Evolutionary conservation across 2,888 invertebrate genomes (phyloP).

Genomic region (Drosophila sordidapex): DNA sequence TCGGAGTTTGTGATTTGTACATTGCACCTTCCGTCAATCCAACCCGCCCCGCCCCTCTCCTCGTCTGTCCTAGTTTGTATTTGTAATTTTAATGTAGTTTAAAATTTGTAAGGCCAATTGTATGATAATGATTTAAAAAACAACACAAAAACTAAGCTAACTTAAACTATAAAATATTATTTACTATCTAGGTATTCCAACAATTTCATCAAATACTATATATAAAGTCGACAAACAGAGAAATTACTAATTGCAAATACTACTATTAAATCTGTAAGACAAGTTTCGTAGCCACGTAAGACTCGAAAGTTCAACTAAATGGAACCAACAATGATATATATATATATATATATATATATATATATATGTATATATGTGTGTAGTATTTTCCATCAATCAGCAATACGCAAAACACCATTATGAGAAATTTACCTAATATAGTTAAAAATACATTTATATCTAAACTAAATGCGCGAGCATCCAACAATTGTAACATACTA

Average conservation of each 20-base stretch:
- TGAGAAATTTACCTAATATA: conserved; percentile 18
- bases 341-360: neutral
- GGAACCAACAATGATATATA: conserved; percentile 1
- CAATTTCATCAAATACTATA: conserved; percentile 4
- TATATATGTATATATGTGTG: neutral
- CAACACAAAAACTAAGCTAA: conserved; percentile 5
- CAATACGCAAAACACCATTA: conserved; percentile 27
- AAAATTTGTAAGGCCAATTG: conserved; percentile 52
- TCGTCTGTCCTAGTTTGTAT: conserved; percentile 26
- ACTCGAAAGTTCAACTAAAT: conserved; percentile 16
- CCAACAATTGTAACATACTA: conserved; percentile 11
- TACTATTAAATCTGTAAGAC: conserved; percentile 32
- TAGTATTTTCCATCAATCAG: conserved; percentile 26
- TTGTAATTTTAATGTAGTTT: conserved; percentile 46
- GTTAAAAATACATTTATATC: conserved; percentile 6
- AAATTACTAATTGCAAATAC: conserved; percentile 12
- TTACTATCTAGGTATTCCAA: conserved; percentile 9
- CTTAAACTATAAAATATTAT: conserved; percentile 7
- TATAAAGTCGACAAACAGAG: neutral
- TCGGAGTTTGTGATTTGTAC: neutral
- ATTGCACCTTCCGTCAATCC: neutral
- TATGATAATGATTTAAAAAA: conserved; percentile 45
- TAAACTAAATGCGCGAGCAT: neutral
- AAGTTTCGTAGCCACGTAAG: conserved; percentile 14
- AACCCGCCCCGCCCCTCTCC: neutral